These are phyloP conservation scores for Rambutsinella grinnellia DNA, from an alignment of 2,888 invertebrate genomes.

Conservation along the genomic window DNA sequence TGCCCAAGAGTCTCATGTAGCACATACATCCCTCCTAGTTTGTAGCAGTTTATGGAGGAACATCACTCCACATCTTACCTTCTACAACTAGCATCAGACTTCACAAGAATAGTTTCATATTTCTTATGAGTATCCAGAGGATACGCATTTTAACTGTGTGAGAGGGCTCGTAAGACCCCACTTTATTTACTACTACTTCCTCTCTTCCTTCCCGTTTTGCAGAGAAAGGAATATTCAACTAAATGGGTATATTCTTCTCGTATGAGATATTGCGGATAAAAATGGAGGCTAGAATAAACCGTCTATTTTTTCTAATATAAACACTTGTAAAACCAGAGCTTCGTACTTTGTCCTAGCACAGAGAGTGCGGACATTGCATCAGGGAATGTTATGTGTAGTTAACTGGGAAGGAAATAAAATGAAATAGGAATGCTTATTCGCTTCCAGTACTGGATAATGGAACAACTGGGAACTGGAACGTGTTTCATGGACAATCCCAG, in stretches of 20 bases:
- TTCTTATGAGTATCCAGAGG: slow-evolving; percentile 40
- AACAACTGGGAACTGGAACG: slow-evolving; percentile 48
- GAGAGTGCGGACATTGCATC: slow-evolving; percentile 31
- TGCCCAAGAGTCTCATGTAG: slow-evolving; percentile 52
- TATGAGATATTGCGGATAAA: too few species aligned
- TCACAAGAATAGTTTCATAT: slow-evolving; percentile 7
- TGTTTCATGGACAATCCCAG: slow-evolving; percentile 20
- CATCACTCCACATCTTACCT: background rate
- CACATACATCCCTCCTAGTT: too few species aligned
- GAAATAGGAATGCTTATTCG: background rate
- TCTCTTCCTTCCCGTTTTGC: too few species aligned
- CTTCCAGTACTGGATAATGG: slow-evolving; percentile 18
- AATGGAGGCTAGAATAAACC: background rate
- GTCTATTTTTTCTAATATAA: background rate
- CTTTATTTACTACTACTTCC: slow-evolving; percentile 48
- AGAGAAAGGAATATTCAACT: too few species aligned
- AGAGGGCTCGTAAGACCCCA: slow-evolving; percentile 3
- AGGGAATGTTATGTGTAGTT: background rate
- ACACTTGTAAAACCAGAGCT: slow-evolving; percentile 20
- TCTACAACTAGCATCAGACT: background rate
- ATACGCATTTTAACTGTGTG: slow-evolving; percentile 21
- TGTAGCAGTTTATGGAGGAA: too few species aligned
- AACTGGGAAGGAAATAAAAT: background rate
- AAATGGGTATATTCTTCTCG: too few species aligned
- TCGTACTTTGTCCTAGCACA: background rate